Conservation (phyloP, 2,113 vertebrate species). For the Callipepla squamata region DNA sequence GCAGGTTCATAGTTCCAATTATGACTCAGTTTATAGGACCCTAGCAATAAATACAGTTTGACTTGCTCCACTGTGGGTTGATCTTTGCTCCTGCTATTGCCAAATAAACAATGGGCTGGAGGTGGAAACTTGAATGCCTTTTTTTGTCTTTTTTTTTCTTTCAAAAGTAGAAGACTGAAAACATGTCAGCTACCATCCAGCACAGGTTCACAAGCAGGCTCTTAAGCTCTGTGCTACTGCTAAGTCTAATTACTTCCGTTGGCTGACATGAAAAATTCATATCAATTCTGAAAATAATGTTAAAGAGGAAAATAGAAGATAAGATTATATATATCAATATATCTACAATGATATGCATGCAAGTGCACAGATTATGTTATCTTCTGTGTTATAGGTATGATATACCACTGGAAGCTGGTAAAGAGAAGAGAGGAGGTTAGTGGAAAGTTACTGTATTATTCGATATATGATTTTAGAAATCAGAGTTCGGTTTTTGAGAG, state of each 20-base stretch:
- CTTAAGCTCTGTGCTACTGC: not conserved
- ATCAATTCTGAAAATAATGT: not conserved
- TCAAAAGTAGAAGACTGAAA: not conserved
- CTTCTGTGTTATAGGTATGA: not conserved
- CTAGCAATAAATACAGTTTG: not conserved
- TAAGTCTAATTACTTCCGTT: not conserved
- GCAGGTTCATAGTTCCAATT: slow-evolving; percentile 38
- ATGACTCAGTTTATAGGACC: slow-evolving; percentile 34
- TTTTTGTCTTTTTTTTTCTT: not conserved
- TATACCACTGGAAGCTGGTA: not conserved
- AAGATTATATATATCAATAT: not conserved
- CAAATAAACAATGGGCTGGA: not conserved
- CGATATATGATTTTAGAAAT: not conserved
- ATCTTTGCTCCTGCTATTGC: slow-evolving; percentile 32
- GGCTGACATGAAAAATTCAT: not conserved
- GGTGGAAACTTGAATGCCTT: not conserved
- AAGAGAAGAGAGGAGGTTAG: not conserved
- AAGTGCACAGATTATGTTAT: accelerated
- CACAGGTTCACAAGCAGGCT: not conserved
- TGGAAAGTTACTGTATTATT: not conserved
- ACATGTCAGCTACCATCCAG: not conserved
- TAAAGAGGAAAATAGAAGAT: not conserved
- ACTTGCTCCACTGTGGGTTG: slow-evolving; percentile 9
- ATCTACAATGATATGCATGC: too few species aligned
- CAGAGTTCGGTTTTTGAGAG: not conserved